Percentiles rank a stretch among this genome's conserved stretches.
Conservation (phyloP, 1,140 invertebrate species). For the Mizuhopecten yessoensis region DNA sequence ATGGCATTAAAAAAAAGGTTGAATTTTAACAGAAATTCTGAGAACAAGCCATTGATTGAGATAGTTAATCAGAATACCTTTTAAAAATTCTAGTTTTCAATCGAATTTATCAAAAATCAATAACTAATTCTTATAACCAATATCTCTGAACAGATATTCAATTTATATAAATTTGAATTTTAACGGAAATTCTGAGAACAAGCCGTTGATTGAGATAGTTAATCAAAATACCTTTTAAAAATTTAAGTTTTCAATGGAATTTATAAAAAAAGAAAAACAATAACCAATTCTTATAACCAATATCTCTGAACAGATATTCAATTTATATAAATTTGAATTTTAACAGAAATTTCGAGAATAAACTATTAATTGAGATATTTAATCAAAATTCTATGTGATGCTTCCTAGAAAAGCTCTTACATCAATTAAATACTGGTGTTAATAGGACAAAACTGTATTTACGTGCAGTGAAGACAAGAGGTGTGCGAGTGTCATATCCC, state of each 20-base stretch:
- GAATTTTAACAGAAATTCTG: not conserved
- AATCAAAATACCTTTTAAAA: not conserved
- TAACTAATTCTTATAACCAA: not conserved
- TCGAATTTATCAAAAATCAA: too few relatives aligned
- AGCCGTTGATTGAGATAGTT: not conserved
- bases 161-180: not conserved
- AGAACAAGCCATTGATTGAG: not conserved
- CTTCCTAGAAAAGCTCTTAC: not conserved
- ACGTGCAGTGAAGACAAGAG: not conserved
- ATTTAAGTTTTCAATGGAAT: too few relatives aligned
- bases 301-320: not conserved
- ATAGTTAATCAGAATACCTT: not conserved
- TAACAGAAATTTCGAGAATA: not conserved
- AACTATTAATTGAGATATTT: not conserved
- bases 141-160: not conserved
- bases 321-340: not conserved
- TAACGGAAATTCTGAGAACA: not conserved
- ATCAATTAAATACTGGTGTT: not conserved
- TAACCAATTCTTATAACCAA: not conserved
- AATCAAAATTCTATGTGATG: not conserved
- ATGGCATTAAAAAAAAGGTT: too few relatives aligned
- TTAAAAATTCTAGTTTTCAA: too few relatives aligned
- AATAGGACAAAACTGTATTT: constrained; percentile 27
- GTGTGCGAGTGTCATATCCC: not conserved
- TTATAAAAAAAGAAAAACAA: too few relatives aligned